Evolutionary conservation across 2,888 invertebrate species (phyloP).

Genomic region (Chrysolina oricalcia): DNA sequence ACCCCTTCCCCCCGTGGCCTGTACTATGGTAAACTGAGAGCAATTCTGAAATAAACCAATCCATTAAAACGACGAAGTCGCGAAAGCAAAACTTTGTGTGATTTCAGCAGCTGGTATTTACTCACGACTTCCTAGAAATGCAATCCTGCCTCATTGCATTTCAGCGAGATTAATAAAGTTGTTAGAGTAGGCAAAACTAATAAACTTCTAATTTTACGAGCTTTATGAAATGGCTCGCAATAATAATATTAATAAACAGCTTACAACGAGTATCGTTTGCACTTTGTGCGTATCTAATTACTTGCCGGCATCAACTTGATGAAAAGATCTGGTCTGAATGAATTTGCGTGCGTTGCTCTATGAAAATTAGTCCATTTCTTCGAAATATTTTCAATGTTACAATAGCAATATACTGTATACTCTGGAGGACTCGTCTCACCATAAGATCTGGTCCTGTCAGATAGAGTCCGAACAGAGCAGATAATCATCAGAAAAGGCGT

Average conservation of each 20-base stretch:
- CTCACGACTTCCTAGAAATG: conserved; percentile 5
- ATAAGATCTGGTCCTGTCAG: no score
- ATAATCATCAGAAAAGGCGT: no score
- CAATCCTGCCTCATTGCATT: not conserved
- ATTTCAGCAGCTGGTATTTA: not conserved
- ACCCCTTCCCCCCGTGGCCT: not conserved
- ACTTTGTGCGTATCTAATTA: conserved; percentile 5
- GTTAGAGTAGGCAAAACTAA: not conserved
- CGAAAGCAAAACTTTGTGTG: not conserved
- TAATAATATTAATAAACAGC: conserved; percentile 15
- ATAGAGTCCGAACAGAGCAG: no score
- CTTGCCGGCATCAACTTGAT: not conserved
- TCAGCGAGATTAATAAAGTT: conserved; percentile 9
- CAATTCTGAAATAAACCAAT: not conserved
- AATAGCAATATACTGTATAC: no score
- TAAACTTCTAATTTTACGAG: conserved; percentile 16
- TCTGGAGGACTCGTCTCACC: no score
- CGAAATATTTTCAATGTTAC: no score
- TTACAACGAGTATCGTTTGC: not conserved
- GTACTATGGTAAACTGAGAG: not conserved
- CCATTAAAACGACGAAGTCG: not conserved
- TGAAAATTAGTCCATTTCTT: no score
- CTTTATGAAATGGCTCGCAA: not conserved
- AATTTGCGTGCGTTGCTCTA: no score
- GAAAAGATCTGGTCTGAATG: not conserved